Evolutionary conservation across 1,140 invertebrate genomes (phyloP), one percentile per base, ranked within the genome.

Genomic region (Cydia amplana): DNA sequence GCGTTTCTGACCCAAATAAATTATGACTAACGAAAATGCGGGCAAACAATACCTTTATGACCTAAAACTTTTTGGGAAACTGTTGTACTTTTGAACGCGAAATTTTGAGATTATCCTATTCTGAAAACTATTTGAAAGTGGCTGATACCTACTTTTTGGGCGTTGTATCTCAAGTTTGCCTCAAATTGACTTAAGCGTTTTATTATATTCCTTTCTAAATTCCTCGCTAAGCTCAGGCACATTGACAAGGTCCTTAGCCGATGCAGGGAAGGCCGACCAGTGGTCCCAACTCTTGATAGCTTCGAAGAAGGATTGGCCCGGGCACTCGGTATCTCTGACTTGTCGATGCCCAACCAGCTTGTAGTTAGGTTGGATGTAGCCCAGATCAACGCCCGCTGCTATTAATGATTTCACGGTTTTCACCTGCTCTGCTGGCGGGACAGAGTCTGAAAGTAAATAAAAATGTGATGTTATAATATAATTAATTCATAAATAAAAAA

Each of bases 291-390:
- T 94, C 36, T 93, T 87, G 28, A 97, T 95, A 75, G 95, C 94
- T 0, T 93, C 79, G 75, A 94, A 96, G 0, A 97, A 86, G 0
- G 91, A 84, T 1, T 95, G 89, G 0, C 96, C 96, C 0, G 96
- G 96, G 83, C 96, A 96, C 74, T 95, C 94, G 0, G 96, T 97
- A 1, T 93, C 89, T 12, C 94, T 85, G 0, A 95, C 94, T 90
- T 97, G 96, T 55, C 95, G 89, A 79, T 97, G 96, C 0, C 95
- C 96, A 9, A 96, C 78, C 10, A 97, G 85, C 60, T 94, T 95
- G 81, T 96, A 97, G 78, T 95, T 85, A 0, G 86, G 73, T 46
- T 89, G 85, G 23, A 97, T 95, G 81, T 94, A 94, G 1, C 94
- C 94, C 5, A 89, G 79, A 10, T 94, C 83, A 0, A 97, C 93